Evolutionary conservation across 1,140 invertebrate species (phyloP), one percentile per base, ranked within the genome.

Genomic region (Ips typographus): DNA sequence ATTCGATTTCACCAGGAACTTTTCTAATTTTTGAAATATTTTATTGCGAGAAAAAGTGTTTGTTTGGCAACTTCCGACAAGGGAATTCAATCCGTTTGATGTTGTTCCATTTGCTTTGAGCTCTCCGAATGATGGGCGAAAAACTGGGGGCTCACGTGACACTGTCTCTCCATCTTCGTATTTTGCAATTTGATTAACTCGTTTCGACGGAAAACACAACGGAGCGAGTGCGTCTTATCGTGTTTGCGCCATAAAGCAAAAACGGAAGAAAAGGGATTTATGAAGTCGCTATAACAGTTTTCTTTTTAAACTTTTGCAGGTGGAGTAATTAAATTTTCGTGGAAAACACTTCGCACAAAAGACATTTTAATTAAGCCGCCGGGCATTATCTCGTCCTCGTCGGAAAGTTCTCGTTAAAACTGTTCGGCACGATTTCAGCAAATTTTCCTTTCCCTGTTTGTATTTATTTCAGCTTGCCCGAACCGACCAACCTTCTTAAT

Each of bases 21-120:
- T 68, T 68, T 61, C 8, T 43, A 60, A 53, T 60, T 68, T 60
- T 68, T 61, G 40, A 40, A 55, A 60, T 66, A 49, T 40, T 66
- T 66, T 59, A 66, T 68, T 53, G 65, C 5, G 40, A 38, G 44
- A 57, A 22, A 22, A 22, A 22, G 22, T 22, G 22, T 22, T 22
- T 22, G 42, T 66, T 66, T 56, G 6, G 5, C 51, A 40, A 56
- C 3, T 40, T 37, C 6, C 55, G 41, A 51, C 61, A 22, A 22
- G 22, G 41, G 40, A 65, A 22, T 65, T 55, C 4, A 8, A 8
- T 37, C 36, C 52, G 1, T 47, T 5, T 47, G 4, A n/a, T 47
- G n/a, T n/a, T 47, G 44, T 47, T 47, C 4, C 44, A 47, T 47
- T 47, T 47, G n/a, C 4, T 47, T 22, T 22, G 22, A 22, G 22